A percentile compares a stretch with the other conserved stretches of the same genome.
phyloP scores from a whole-genome alignment of 2,113 vertebrate genomes.

The Apteryx mantelli region DNA sequence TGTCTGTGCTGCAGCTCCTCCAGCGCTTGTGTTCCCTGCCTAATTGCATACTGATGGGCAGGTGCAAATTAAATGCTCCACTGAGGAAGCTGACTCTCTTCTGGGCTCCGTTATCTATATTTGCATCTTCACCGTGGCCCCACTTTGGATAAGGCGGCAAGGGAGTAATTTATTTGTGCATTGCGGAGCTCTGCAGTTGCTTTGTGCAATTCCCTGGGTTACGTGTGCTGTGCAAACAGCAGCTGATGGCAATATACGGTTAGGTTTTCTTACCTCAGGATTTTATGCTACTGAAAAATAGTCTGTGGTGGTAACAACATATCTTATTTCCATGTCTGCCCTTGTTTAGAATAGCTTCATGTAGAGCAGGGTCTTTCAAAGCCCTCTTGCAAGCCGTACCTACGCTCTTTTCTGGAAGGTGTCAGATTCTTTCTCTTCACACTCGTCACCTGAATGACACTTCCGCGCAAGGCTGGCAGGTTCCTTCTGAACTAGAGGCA shows the following conservation, averaged over 20 bases:
- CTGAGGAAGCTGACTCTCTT: background rate
- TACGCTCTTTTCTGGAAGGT: accelerated
- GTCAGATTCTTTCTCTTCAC: background rate
- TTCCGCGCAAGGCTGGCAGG: background rate
- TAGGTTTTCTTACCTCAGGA: background rate
- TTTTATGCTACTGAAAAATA: background rate
- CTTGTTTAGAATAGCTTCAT: background rate
- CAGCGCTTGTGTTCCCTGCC: background rate
- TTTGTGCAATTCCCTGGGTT: background rate
- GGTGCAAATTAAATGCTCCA: background rate
- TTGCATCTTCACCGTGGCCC: background rate
- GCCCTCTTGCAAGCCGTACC: background rate
- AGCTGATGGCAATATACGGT: accelerated
- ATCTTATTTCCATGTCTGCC: background rate
- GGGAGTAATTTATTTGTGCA: background rate
- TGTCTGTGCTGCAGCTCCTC: background rate
- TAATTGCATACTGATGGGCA: background rate
- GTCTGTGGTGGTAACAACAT: background rate
- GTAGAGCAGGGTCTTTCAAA: background rate
- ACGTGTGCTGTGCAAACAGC: background rate
- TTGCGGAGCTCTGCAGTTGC: background rate
- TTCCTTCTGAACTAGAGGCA: background rate
- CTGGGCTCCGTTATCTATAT: background rate
- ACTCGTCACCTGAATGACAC: background rate
- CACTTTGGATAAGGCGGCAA: background rate